Evolutionary conservation across 2,113 vertebrate genomes (phyloP).

Genomic region (Heptranchias perlo): DNA sequence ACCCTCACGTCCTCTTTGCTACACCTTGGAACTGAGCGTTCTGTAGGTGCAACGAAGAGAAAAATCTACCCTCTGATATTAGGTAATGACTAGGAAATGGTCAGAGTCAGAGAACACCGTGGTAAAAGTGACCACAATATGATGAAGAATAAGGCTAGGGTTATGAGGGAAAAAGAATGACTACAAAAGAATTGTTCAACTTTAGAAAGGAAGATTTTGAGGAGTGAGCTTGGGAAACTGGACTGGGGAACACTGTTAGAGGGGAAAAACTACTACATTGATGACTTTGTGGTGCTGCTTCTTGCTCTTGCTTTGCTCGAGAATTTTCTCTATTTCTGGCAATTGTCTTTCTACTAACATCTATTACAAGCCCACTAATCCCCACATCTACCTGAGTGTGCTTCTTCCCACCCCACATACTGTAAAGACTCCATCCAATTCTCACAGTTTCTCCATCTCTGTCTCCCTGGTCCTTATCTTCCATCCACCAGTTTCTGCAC

Average conservation of each 20-base stretch:
- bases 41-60: neutral
- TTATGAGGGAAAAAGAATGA: neutral
- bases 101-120: neutral
- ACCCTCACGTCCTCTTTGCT: neutral
- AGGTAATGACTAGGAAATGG: neutral
- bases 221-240: neutral
- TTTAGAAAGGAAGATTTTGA: slow-evolving; percentile 11
- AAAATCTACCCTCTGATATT: neutral
- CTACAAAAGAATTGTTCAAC: neutral
- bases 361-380: neutral
- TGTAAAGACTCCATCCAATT: neutral
- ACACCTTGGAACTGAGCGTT: neutral
- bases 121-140: neutral
- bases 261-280: neutral
- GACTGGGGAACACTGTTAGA: neutral
- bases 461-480: neutral
- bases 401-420: neutral
- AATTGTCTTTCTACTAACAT: neutral
- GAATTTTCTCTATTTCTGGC: neutral
- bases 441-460: neutral
- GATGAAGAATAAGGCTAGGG: neutral
- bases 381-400: neutral
- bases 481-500: neutral
- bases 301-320: neutral
- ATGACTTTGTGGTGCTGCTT: neutral